phyloP scores from a whole-genome alignment of 2,797 vertebrate genomes.

The Dromococcyx pavoninus region DNA sequence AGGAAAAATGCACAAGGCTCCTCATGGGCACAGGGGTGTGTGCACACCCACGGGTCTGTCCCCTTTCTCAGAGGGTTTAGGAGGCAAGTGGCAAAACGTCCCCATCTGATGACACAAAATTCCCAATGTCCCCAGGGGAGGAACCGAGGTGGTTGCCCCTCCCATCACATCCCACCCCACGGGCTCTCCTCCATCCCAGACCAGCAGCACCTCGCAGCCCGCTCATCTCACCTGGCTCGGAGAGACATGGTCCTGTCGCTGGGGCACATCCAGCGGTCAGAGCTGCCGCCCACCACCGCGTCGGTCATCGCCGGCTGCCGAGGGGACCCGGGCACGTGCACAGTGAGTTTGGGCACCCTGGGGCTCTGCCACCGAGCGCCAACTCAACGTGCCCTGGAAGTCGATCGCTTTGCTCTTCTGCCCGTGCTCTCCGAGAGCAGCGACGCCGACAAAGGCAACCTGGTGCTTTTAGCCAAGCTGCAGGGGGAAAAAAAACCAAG shows the following conservation, averaged over 20 bases:
- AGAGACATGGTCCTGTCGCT: conserved; percentile 75
- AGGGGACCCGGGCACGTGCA: not conserved
- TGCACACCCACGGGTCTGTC: rapidly evolving
- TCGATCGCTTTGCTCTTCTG: rapidly evolving
- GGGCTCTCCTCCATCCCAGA: not conserved
- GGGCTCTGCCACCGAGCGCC: rapidly evolving
- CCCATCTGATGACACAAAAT: rapidly evolving
- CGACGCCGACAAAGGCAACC: rapidly evolving
- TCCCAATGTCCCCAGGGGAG: rapidly evolving
- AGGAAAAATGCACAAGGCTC: rapidly evolving
- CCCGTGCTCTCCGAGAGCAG: not conserved
- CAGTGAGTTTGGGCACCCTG: rapidly evolving
- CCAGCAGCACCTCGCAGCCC: not conserved
- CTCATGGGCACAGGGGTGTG: rapidly evolving
- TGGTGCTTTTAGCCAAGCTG: not conserved
- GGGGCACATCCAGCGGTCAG: conserved; percentile 78
- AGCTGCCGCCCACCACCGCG: conserved; percentile 74
- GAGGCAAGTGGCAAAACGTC: rapidly evolving
- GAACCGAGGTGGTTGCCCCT: rapidly evolving
- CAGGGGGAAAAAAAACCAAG: rapidly evolving
- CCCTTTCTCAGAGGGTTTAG: rapidly evolving
- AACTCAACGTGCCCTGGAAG: rapidly evolving
- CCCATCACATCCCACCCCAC: rapidly evolving
- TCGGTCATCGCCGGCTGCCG: conserved; percentile 70
- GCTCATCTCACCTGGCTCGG: conserved; percentile 70